Percentiles rank a stretch among this genome's conserved stretches.
phyloP scores from a whole-genome alignment of 37 sponge, comb jelly and placozoan genomes.

The Aplysina aerophoba region DNA sequence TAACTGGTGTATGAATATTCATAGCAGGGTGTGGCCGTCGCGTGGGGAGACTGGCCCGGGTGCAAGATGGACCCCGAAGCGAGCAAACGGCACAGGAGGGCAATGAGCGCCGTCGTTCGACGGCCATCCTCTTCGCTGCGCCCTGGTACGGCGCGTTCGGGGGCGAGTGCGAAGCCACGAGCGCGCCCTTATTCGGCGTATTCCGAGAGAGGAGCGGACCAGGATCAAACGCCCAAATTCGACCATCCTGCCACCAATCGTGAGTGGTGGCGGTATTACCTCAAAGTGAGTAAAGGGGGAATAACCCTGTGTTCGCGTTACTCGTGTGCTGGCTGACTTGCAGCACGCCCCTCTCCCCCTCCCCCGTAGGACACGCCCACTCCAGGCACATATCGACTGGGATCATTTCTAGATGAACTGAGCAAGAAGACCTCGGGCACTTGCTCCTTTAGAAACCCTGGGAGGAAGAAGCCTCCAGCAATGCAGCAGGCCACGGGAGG shows the following conservation, averaged over 20 bases:
- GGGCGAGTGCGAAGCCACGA: constrained; percentile 5
- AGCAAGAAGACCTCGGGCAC: constrained; percentile 39
- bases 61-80: constrained; percentile 4
- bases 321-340: not conserved
- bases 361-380: constrained; percentile 81
- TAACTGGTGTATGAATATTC: too few species aligned
- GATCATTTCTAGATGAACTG: constrained; percentile 75
- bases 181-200: constrained; percentile 82
- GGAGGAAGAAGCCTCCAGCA: constrained; percentile 56
- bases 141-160: constrained; percentile 19
- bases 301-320: too few species aligned
- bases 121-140: constrained; percentile 5
- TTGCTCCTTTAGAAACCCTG: constrained; percentile 68
- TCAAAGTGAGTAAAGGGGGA: constrained; percentile 52
- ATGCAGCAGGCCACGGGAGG: constrained; percentile 52
- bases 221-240: constrained; percentile 46
- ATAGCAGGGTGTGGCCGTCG: too few species aligned
- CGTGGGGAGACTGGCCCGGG: too few species aligned
- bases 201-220: constrained; percentile 51
- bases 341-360: not conserved
- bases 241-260: constrained; percentile 64
- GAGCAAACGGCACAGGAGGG: constrained; percentile 28
- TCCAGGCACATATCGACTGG: constrained; percentile 74
- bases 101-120: constrained; percentile 62
- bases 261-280: constrained; percentile 88